Conservation (phyloP, 2,797 vertebrate genomes). For the Perodicticus potto region DNA sequence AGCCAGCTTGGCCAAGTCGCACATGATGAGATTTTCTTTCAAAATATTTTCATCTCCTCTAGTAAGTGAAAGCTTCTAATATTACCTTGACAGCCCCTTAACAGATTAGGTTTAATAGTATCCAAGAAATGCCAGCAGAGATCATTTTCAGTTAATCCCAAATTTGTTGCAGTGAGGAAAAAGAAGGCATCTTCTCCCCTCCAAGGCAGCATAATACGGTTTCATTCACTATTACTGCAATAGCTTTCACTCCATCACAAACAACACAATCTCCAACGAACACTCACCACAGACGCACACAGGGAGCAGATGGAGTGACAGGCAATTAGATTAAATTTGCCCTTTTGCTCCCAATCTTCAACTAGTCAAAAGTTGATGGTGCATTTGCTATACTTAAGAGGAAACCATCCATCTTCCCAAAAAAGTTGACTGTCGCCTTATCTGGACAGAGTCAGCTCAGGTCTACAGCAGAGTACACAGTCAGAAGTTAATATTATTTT, state of each 20-base stretch:
- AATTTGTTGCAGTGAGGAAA: neutral
- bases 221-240: neutral
- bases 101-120: neutral
- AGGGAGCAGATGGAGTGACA: neutral
- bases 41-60: neutral
- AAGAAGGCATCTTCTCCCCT: neutral
- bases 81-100: neutral
- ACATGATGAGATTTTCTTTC: neutral
- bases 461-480: neutral
- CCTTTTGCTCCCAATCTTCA: neutral
- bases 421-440: neutral
- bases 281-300: neutral
- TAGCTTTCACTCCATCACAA: rapidly evolving
- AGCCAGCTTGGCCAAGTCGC: neutral
- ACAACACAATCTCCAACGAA: neutral
- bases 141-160: neutral
- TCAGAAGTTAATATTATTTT: neutral
- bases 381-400: neutral
- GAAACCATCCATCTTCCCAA: neutral
- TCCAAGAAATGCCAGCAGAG: conserved; percentile 1
- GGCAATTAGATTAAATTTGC: neutral
- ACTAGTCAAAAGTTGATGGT: neutral
- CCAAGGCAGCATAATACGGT: rapidly evolving
- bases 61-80: neutral
- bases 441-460: neutral